Conservation (phyloP, 2,113 vertebrate species). For the Calyptomena viridis region DNA sequence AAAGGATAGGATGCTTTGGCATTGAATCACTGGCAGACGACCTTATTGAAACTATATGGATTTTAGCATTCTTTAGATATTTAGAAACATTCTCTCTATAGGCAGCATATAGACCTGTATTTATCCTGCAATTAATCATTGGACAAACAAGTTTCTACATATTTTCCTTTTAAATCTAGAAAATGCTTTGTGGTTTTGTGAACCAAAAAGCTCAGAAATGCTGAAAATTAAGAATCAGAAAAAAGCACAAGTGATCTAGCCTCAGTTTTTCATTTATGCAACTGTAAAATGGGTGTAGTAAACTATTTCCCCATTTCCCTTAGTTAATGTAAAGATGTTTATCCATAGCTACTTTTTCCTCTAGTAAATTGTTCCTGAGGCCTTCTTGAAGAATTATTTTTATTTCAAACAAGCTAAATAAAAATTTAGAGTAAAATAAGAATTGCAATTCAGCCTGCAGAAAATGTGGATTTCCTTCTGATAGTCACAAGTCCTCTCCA, state of each 20-base stretch:
- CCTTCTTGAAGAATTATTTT: neutral
- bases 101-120: neutral
- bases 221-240: neutral
- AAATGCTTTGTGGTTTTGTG: neutral
- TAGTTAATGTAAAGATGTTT: neutral
- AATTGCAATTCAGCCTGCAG: neutral
- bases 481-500: neutral
- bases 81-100: neutral
- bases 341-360: neutral
- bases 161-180: neutral
- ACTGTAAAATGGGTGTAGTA: neutral
- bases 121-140: neutral
- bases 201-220: neutral
- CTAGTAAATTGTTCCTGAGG: neutral
- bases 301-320: neutral
- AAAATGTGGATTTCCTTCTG: neutral
- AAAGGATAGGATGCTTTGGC: neutral
- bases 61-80: neutral
- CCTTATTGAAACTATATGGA: neutral
- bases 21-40: neutral
- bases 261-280: neutral
- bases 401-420: neutral
- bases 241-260: neutral
- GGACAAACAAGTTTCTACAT: neutral
- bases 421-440: neutral